phyloP scores from a whole-genome alignment of 92 coral and sea anemone genomes.

The Actinernus sp. region DNA sequence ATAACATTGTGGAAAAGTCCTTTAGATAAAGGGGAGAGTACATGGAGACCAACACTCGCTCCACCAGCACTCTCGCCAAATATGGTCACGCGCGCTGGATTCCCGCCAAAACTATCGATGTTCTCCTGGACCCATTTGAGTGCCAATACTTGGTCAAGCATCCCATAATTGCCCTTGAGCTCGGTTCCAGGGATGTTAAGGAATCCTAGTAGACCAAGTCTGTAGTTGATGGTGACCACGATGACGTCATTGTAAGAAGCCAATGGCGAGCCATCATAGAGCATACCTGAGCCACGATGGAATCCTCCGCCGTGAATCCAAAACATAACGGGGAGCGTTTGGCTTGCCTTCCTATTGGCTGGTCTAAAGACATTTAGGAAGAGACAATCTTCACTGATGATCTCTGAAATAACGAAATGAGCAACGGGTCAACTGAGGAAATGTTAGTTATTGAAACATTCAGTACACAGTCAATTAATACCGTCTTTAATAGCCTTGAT shows the following conservation, averaged over 20 bases:
- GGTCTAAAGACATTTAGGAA: conserved; percentile 67
- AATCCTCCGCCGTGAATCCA: conserved; percentile 87
- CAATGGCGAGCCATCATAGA: conserved; percentile 64
- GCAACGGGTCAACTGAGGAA: no score
- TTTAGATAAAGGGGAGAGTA: conserved; percentile 10
- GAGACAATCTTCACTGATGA: conserved; percentile 68
- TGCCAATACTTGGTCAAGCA: conserved; percentile 89
- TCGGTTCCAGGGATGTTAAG: conserved; percentile 57
- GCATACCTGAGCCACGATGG: conserved; percentile 50
- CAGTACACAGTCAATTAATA: no score
- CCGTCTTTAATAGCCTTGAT: no score
- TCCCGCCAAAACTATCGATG: conserved; percentile 44
- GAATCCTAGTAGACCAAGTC: conserved; percentile 83
- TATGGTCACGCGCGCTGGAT: conserved; percentile 12
- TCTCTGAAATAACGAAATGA: background rate
- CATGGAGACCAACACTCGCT: conserved; percentile 9
- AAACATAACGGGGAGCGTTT: conserved; percentile 62
- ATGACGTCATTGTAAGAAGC: conserved; percentile 65
- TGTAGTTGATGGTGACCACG: conserved; percentile 79
- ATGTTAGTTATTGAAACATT: no score
- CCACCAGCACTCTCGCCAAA: conserved; percentile 24
- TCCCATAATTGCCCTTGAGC: conserved; percentile 76
- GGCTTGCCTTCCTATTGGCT: conserved; percentile 3
- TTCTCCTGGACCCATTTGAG: conserved; percentile 85
- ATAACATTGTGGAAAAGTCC: conserved; percentile 17